Evolutionary conservation across 1,140 invertebrate species (phyloP).

Genomic region (Cyphomyrmex costatus): DNA sequence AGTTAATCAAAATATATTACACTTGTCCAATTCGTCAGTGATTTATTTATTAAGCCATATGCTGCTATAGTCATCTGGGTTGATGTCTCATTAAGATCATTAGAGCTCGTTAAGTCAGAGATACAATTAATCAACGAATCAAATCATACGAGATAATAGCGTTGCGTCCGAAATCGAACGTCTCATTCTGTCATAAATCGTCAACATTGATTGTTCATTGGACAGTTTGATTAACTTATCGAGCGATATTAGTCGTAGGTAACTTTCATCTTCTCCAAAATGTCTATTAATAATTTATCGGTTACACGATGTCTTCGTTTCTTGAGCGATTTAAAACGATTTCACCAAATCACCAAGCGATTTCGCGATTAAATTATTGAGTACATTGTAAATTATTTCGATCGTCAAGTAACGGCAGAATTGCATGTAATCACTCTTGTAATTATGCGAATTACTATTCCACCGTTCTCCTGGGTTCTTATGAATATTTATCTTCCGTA

Average conservation of each 20-base stretch:
- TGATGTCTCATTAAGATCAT: constrained; percentile 34
- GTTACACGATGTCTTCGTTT: not conserved
- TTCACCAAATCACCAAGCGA: not conserved
- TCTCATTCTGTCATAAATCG: constrained; percentile 13
- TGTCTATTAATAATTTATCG: constrained; percentile 3
- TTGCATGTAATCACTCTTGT: constrained; percentile 2
- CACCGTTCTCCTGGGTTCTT: not conserved
- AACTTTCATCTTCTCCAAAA: not conserved
- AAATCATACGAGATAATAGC: constrained; percentile 9
- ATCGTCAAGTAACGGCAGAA: not conserved
- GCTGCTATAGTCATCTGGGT: not conserved
- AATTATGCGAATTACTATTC: constrained; percentile 34
- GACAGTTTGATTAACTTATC: constrained; percentile 34
- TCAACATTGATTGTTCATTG: not conserved
- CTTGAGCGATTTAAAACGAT: constrained; percentile 4
- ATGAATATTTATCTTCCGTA: constrained; percentile 1
- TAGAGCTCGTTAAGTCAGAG: not conserved
- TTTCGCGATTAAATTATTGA: constrained; percentile 8
- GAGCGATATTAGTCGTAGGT: not conserved
- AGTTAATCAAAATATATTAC: constrained; percentile 2
- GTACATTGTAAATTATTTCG: not conserved
- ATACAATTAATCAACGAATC: constrained; percentile 29
- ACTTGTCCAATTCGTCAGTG: not conserved
- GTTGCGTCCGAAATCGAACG: not conserved
- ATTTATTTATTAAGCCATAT: constrained; percentile 13